Percentiles rank a stretch among this genome's conserved stretches.
Evolutionary conservation across 1,140 invertebrate species (phyloP).

Genomic region (Sinella curviseta): DNA sequence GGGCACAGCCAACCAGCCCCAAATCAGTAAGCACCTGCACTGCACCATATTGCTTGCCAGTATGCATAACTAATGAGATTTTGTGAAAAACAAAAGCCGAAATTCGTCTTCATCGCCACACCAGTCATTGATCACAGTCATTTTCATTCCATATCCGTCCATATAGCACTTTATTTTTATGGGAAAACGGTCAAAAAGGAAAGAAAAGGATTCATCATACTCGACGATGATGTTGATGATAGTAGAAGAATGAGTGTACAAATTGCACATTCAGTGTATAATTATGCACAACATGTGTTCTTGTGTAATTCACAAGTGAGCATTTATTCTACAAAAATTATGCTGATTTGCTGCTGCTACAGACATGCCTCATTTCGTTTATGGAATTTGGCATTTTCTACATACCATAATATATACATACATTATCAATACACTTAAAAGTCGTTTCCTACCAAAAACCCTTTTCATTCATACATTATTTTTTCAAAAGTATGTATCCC

Average conservation of each 20-base stretch:
- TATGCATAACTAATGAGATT: too few relatives aligned
- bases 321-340: not conserved
- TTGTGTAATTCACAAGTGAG: not conserved
- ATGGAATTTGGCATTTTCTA: not conserved
- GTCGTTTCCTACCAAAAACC: too few relatives aligned
- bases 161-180: not conserved
- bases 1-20: not conserved
- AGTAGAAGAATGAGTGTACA: not conserved
- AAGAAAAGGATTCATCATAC: too few relatives aligned
- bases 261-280: not conserved
- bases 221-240: too few relatives aligned
- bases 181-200: not conserved
- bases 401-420: too few relatives aligned
- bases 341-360: not conserved
- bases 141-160: constrained; percentile 10
- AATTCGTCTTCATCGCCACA: constrained; percentile 14
- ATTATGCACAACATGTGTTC: not conserved
- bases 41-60: too few relatives aligned
- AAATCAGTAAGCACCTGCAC: too few relatives aligned
- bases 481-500: too few relatives aligned
- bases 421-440: too few relatives aligned
- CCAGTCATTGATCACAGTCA: constrained; percentile 4
- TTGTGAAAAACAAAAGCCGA: too few relatives aligned
- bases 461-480: too few relatives aligned
- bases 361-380: not conserved